A percentile compares a stretch with the other conserved stretches of the same genome.
Conservation (phyloP, 2,113 vertebrate genomes). For the Callipepla californica region DNA sequence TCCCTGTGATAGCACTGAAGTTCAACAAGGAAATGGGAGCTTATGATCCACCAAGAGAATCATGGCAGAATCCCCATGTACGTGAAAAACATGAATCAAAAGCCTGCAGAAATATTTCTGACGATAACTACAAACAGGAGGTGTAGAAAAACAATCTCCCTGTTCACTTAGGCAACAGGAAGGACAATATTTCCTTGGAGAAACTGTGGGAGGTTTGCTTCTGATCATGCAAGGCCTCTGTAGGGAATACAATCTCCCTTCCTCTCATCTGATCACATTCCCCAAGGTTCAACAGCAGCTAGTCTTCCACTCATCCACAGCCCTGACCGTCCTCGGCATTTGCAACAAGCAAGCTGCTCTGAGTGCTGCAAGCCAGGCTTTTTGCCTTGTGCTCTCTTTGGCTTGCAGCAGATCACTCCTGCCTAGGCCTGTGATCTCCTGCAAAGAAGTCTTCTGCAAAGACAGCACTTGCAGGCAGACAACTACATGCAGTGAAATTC, state of each 20-base stretch:
- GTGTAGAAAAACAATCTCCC: not conserved
- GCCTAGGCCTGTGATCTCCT: not conserved
- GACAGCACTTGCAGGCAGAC: not conserved
- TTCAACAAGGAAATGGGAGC: not conserved
- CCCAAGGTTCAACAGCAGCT: not conserved
- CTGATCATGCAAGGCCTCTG: not conserved
- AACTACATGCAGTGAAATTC: fast-evolving
- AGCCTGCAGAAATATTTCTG: not conserved
- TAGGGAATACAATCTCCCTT: not conserved
- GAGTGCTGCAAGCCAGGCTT: not conserved
- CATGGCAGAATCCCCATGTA: not conserved
- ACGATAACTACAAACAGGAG: not conserved
- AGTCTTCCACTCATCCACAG: not conserved
- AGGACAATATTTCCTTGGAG: not conserved
- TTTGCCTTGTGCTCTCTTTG: not conserved
- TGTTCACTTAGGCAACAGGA: not conserved
- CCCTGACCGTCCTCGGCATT: not conserved
- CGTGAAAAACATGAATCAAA: not conserved
- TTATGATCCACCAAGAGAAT: not conserved
- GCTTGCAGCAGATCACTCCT: not conserved
- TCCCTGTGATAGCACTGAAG: not conserved
- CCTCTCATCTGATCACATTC: not conserved
- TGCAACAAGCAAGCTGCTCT: not conserved
- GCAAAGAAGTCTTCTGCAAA: not conserved
- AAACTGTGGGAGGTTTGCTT: not conserved